Evolutionary conservation across 1,140 invertebrate species (phyloP).

Genomic region (Leptinotarsa undecemlineata): DNA sequence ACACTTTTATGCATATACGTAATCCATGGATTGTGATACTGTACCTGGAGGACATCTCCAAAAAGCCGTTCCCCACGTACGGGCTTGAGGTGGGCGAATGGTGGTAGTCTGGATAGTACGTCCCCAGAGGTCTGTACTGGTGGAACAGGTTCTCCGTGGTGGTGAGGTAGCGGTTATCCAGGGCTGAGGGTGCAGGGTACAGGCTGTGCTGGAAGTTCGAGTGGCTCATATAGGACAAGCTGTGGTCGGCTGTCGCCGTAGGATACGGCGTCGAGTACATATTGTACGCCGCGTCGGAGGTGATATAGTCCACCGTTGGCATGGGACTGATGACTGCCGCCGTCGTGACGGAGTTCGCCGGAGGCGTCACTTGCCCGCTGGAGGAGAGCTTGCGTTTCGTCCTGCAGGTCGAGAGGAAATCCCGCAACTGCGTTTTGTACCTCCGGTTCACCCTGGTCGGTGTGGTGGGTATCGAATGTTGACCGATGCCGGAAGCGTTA

Average conservation of each 20-base stretch:
- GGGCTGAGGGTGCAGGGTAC: constrained; percentile 68
- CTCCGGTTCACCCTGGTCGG: constrained; percentile 80
- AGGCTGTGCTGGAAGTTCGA: constrained; percentile 72
- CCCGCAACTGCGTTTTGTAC: constrained; percentile 90
- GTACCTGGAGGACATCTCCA: constrained; percentile 64
- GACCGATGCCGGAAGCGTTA: constrained; percentile 58
- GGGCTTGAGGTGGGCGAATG: constrained; percentile 62
- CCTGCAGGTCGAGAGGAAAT: constrained; percentile 89
- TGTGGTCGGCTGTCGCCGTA: constrained; percentile 66
- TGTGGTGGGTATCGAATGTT: constrained; percentile 61
- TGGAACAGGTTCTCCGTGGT: constrained; percentile 83
- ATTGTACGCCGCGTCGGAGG: constrained; percentile 73
- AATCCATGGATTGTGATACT: too few relatives aligned
- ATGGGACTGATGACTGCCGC: constrained; percentile 53
- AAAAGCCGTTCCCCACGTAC: constrained; percentile 79
- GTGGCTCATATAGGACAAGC: constrained; percentile 72
- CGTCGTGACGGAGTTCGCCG: constrained; percentile 43
- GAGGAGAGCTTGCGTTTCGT: constrained; percentile 81
- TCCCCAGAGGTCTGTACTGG: constrained; percentile 78
- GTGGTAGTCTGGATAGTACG: constrained; percentile 80
- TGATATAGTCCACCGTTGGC: constrained; percentile 67
- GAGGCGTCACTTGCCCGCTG: constrained; percentile 52
- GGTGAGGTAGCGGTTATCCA: constrained; percentile 75
- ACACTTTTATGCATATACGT: too few relatives aligned
- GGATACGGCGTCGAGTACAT: constrained; percentile 83